Percentiles rank a stretch among this genome's conserved stretches.
phyloP scores from a whole-genome alignment of 2,113 vertebrate species.

The Barbus barbus region DNA sequence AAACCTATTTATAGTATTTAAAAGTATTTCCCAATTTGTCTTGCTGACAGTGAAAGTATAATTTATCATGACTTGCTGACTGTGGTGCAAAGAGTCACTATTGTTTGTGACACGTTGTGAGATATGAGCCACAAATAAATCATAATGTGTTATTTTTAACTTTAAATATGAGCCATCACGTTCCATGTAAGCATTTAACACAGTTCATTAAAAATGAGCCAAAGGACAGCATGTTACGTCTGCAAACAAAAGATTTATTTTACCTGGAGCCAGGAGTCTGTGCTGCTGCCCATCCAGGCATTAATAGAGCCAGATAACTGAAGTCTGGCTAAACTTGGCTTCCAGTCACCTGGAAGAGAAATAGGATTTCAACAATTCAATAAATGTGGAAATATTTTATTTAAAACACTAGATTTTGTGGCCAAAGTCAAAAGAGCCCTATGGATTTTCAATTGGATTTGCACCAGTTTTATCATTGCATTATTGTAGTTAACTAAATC shows the following conservation, averaged over 20 bases:
- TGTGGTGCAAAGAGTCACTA: not conserved
- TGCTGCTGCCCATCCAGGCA: slow-evolving; percentile 83
- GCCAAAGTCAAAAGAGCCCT: not conserved
- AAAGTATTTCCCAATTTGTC: not conserved
- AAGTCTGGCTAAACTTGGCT: slow-evolving; percentile 84
- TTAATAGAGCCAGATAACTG: slow-evolving; percentile 83
- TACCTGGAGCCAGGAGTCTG: slow-evolving; percentile 88
- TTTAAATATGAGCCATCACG: not conserved
- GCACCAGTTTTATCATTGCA: too few relatives aligned
- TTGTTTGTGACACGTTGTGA: not conserved
- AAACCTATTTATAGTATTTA: not conserved
- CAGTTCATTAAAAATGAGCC: not conserved
- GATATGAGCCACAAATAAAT: not conserved
- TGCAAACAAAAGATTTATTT: slow-evolving; percentile 21
- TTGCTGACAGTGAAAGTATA: not conserved
- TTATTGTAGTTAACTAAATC: not conserved
- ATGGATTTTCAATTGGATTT: not conserved
- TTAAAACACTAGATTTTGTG: not conserved
- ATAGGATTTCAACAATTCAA: not conserved
- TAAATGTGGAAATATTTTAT: not conserved
- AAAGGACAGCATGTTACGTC: not conserved
- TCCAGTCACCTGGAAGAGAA: slow-evolving; percentile 81
- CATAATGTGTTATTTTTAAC: not conserved
- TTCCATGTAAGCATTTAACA: too few relatives aligned
- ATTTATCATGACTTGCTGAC: not conserved